phyloP scores from a whole-genome alignment of 1,140 invertebrate genomes.

The Drosophila orosa region DNA sequence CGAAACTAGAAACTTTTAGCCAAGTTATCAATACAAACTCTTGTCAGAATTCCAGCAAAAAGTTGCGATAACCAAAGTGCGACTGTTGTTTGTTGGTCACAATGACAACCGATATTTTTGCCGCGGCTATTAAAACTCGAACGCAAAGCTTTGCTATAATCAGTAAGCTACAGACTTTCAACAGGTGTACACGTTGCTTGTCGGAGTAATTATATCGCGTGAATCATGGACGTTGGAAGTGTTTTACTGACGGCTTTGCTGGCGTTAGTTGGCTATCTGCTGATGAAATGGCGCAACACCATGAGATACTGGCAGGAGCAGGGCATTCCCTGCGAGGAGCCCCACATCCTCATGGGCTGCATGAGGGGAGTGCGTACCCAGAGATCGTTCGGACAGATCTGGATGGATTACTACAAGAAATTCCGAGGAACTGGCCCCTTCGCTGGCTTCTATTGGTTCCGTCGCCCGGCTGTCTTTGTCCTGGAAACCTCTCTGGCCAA shows the following conservation, averaged over 20 bases:
- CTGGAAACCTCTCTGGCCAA: constrained; percentile 87
- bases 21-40: background rate
- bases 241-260: constrained; percentile 41
- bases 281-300: constrained; percentile 24
- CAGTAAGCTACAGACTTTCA: background rate
- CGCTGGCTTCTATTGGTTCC: constrained; percentile 82
- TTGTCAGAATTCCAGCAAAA: constrained; percentile 8
- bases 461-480: constrained; percentile 84
- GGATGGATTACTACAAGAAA: constrained; percentile 70
- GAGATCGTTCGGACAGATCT: constrained; percentile 48
- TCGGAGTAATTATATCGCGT: background rate
- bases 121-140: background rate
- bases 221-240: constrained; percentile 34
- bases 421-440: constrained; percentile 73
- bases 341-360: constrained; percentile 73
- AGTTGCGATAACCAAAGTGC: background rate
- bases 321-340: constrained; percentile 84
- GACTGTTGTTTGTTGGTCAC: constrained; percentile 31
- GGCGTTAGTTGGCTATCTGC: constrained; percentile 39
- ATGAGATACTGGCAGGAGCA: constrained; percentile 80
- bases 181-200: background rate
- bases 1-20: background rate
- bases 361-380: constrained; percentile 46
- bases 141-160: background rate
- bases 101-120: constrained; percentile 6